Evolutionary conservation across 2,888 invertebrate genomes (phyloP), one percentile per base, ranked within the genome.

Genomic region (Syritta pipiens): DNA sequence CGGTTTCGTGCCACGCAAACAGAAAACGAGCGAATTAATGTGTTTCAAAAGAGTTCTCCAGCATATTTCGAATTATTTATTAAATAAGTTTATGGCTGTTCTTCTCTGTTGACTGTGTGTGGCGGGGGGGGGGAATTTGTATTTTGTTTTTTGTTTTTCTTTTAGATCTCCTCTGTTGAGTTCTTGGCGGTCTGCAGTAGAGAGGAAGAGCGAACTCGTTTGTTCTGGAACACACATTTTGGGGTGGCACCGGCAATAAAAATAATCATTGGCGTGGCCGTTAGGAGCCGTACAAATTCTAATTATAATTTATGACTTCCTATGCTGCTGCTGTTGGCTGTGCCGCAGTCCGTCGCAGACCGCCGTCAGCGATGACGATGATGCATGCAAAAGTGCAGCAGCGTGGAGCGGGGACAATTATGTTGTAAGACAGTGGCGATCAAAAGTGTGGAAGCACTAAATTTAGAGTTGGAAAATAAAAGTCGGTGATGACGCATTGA

Each of bases 281-380:
- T 79, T 79, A 79, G n/a, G n/a, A n/a, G 67, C 53, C 74, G 62
- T 74, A 79, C 72, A 74, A 65, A 68, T 74, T 79, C 79, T 79
- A 79, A 79, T 79, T 74, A 67, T 79, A 79, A 79, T 67, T 79
- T 79, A 79, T 74, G 79, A 68, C 72, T 79, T 79, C 67, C 79
- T 74, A 74, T 74, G 67, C 30, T 72, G 35, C 24, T 48, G 59
- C 10, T 22, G 68, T 22, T 10, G 51, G n/a, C n/a, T n/a, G 37
- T 37, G 48, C 55, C 2, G 28, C 44, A 57, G 26, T 37, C n/a
- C n/a, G n/a, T n/a, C n/a, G n/a, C n/a, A n/a, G n/a, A n/a, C n/a
- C n/a, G n/a, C n/a, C n/a, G n/a, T n/a, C n/a, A n/a, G n/a, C n/a
- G n/a, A n/a, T n/a, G n/a, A n/a, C n/a, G n/a, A n/a, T n/a, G n/a